Conservation (phyloP, 1,140 invertebrate species). For the Habropoda laboriosa region DNA sequence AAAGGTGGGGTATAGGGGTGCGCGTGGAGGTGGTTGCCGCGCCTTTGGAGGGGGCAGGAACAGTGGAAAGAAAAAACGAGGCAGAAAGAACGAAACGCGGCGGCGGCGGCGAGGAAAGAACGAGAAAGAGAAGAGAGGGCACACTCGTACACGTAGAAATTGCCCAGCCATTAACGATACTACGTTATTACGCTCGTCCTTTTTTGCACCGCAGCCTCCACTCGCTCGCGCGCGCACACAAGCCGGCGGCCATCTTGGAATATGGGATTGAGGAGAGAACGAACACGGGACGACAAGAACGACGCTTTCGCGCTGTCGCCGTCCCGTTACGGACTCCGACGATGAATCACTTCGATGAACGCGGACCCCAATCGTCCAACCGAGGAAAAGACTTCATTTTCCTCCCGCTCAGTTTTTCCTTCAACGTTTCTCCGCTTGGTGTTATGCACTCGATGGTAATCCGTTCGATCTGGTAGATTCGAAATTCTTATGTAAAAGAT, state of each 20-base stretch:
- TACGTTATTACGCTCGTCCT: constrained; percentile 81
- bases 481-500: too few species aligned
- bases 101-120: neutral
- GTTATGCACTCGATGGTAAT: neutral
- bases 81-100: constrained; percentile 28
- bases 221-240: constrained; percentile 63
- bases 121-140: constrained; percentile 53
- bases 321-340: constrained; percentile 1
- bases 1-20: constrained; percentile 11
- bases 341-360: constrained; percentile 48
- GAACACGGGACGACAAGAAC: neutral
- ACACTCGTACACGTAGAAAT: constrained; percentile 80
- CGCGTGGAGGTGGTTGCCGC: constrained; percentile 29
- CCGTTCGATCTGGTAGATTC: too few species aligned
- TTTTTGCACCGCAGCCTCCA: constrained; percentile 77
- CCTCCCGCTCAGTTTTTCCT: neutral
- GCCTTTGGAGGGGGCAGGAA: constrained; percentile 35
- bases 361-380: constrained; percentile 30
- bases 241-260: constrained; percentile 78
- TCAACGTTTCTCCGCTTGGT: neutral
- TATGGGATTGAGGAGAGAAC: constrained; percentile 74
- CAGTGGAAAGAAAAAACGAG: neutral
- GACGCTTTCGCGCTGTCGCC: constrained; percentile 10
- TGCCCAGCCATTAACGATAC: constrained; percentile 81
- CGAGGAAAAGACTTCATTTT: neutral